These are phyloP conservation scores for Chloroceryle inda DNA, from an alignment of 2,797 vertebrate species.

Conservation along the genomic window DNA sequence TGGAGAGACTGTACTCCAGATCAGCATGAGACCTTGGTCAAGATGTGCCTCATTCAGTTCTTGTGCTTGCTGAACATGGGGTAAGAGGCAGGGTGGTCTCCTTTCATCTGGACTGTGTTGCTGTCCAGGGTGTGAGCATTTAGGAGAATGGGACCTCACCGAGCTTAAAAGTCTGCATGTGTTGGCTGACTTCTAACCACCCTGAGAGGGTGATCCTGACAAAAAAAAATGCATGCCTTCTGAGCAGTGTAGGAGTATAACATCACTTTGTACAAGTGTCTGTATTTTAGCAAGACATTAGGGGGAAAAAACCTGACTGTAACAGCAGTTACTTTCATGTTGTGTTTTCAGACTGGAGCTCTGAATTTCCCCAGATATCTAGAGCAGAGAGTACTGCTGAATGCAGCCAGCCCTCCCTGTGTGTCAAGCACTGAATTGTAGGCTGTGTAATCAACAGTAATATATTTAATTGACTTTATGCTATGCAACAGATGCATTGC, in stretches of 20 bases:
- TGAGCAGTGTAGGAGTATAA: not conserved
- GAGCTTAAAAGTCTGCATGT: not conserved
- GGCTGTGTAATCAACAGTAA: not conserved
- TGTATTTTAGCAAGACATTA: not conserved
- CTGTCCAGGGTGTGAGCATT: not conserved
- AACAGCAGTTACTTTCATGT: not conserved
- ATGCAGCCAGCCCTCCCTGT: not conserved
- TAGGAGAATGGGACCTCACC: not conserved
- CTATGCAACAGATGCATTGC: not conserved
- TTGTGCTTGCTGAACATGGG: not conserved
- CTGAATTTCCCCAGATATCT: not conserved
- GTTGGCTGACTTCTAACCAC: not conserved
- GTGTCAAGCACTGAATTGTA: not conserved
- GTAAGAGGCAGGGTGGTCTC: not conserved
- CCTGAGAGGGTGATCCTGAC: not conserved
- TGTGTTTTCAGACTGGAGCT: not conserved
- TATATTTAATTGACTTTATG: not conserved
- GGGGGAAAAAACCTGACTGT: not conserved
- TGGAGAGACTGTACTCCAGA: fast-evolving
- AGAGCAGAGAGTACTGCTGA: not conserved
- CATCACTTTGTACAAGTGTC: no score
- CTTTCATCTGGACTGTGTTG: not conserved
- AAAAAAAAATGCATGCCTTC: not conserved
- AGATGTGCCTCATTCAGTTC: not conserved
- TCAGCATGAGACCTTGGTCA: fast-evolving